phyloP scores from a whole-genome alignment of 2,797 vertebrate genomes.

The Neoniphon sammara region DNA sequence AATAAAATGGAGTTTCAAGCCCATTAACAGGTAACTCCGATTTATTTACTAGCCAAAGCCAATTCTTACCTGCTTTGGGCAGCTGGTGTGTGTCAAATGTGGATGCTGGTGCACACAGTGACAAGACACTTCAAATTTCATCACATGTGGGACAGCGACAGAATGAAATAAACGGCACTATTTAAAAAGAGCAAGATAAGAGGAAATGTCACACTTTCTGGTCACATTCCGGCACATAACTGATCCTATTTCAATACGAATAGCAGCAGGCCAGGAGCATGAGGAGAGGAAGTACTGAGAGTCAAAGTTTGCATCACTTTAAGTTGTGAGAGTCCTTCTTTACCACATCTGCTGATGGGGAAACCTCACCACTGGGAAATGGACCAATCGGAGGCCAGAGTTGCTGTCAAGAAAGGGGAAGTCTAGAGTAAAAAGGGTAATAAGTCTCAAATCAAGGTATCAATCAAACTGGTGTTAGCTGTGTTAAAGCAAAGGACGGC shows the following conservation, averaged over 20 bases:
- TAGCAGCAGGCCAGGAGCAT: background rate
- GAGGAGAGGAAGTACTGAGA: conserved; percentile 43
- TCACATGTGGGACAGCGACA: background rate
- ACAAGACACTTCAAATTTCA: background rate
- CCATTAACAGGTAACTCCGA: too few species aligned
- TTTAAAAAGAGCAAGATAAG: conserved; percentile 15
- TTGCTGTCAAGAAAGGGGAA: conserved; percentile 55
- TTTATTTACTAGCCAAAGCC: too few species aligned
- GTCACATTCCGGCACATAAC: background rate
- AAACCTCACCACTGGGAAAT: conserved; percentile 22
- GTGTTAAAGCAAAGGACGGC: too few species aligned
- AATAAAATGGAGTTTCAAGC: too few species aligned
- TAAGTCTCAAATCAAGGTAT: background rate
- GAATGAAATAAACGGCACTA: conserved; percentile 6
- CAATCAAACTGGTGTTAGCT: too few species aligned
- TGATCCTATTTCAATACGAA: background rate
- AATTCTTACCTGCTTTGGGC: too few species aligned
- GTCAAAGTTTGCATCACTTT: conserved; percentile 60
- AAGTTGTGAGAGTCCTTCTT: conserved; percentile 51
- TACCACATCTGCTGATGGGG: conserved; percentile 48
- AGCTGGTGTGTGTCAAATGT: too few species aligned
- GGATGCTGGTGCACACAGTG: too few species aligned
- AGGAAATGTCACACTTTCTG: conserved; percentile 34
- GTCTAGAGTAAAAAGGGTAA: conserved; percentile 9
- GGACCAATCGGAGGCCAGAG: conserved; percentile 44